These are phyloP conservation scores for Drosophila anceps DNA, from an alignment of 2,888 invertebrate species.

Conservation along the genomic window DNA sequence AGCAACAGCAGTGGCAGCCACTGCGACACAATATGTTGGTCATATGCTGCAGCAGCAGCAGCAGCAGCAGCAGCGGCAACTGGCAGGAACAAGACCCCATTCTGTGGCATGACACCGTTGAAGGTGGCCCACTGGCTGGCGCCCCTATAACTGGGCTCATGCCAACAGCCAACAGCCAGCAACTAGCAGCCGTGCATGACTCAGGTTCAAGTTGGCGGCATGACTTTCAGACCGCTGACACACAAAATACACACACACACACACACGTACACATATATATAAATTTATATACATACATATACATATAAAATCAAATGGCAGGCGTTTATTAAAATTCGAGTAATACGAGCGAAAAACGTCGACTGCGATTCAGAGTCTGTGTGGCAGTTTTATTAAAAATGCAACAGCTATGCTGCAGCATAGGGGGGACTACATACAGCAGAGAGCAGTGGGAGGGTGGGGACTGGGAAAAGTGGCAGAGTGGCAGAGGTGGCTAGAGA, in stretches of 20 bases:
- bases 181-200: conserved; percentile 66
- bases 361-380: conserved; percentile 18
- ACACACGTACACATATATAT: conserved; percentile 24
- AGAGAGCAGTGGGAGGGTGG: not conserved
- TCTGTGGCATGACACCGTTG: conserved; percentile 75
- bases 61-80: conserved; percentile 16
- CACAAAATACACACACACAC: conserved; percentile 46
- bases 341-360: conserved; percentile 32
- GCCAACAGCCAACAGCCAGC: conserved; percentile 1
- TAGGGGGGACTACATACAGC: not conserved
- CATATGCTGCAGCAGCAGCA: conserved; percentile 40
- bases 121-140: conserved; percentile 72
- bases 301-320: conserved; percentile 54
- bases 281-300: conserved; percentile 30
- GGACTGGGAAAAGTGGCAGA: not conserved
- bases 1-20: conserved; percentile 41
- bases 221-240: conserved; percentile 67
- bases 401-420: conserved; percentile 33
- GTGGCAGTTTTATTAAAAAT: conserved; percentile 56
- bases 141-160: conserved; percentile 44
- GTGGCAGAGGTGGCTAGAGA: conserved; percentile 15
- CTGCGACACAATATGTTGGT: conserved; percentile 56
- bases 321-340: conserved; percentile 57
- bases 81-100: conserved; percentile 61
- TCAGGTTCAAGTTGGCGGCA: conserved; percentile 80